Evolutionary conservation across 2,113 vertebrate species (phyloP).

Genomic region (Clarias macrocephalus): DNA sequence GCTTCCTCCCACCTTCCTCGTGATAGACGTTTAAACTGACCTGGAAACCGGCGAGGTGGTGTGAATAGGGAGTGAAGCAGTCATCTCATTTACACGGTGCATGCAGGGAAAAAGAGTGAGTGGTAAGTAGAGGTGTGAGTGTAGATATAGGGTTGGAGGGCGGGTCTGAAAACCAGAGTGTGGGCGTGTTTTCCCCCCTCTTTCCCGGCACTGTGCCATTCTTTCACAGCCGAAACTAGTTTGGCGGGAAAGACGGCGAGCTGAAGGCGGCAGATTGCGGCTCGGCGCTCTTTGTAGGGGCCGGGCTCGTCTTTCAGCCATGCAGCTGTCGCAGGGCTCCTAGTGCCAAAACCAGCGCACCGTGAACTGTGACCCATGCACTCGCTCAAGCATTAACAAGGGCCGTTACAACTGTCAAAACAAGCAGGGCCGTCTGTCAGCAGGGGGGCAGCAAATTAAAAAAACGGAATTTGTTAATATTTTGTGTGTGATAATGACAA

Average conservation of each 20-base stretch:
- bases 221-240: constrained; percentile 51
- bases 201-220: constrained; percentile 19
- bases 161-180: constrained; percentile 35
- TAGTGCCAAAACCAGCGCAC: constrained; percentile 58
- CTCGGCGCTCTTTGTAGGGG: constrained; percentile 47
- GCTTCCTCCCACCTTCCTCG: background rate
- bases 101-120: background rate
- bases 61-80: background rate
- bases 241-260: constrained; percentile 47
- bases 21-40: background rate
- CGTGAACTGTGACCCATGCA: constrained; percentile 59
- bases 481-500: constrained; percentile 28
- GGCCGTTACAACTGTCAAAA: constrained; percentile 52
- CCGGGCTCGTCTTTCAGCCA: constrained; percentile 53
- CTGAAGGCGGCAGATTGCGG: constrained; percentile 51
- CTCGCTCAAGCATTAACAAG: constrained; percentile 51
- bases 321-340: constrained; percentile 60
- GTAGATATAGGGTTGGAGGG: constrained; percentile 15
- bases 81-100: background rate
- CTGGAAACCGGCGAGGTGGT: background rate
- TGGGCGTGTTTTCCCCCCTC: constrained; percentile 2
- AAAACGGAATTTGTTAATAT: constrained; percentile 40
- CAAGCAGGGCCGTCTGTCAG: constrained; percentile 47
- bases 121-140: constrained; percentile 4
- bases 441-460: constrained; percentile 48